phyloP scores from a whole-genome alignment of 1,140 invertebrate species.

The Lordiphosa clarofinis region DNA sequence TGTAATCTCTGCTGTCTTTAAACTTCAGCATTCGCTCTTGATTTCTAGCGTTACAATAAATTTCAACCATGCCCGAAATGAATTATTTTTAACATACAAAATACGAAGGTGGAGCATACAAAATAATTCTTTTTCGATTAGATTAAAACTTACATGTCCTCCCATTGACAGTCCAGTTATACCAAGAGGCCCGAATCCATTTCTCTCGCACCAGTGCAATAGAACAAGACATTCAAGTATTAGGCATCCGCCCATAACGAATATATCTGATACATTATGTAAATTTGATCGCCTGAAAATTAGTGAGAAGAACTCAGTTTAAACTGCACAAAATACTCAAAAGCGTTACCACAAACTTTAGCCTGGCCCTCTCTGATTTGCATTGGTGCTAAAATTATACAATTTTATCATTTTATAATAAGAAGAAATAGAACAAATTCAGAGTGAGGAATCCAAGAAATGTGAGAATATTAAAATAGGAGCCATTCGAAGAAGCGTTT shows the following conservation, averaged over 20 bases:
- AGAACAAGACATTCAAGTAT: constrained; percentile 96
- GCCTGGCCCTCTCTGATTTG: no score
- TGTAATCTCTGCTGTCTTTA: no score
- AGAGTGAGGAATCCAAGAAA: background rate
- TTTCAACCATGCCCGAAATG: no score
- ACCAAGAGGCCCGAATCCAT: constrained; percentile 93
- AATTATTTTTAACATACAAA: no score
- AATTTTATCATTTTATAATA: constrained; percentile 1
- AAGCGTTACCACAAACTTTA: background rate
- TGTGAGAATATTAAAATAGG: background rate
- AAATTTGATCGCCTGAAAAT: constrained; percentile 90
- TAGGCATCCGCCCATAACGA: constrained; percentile 99
- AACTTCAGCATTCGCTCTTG: no score
- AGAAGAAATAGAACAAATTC: background rate
- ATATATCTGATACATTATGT: constrained; percentile 97
- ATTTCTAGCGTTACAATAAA: no score
- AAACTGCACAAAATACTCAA: no score
- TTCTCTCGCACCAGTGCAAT: constrained; percentile 94
- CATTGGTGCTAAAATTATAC: no score
- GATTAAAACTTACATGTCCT: constrained; percentile 90
- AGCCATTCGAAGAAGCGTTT: background rate
- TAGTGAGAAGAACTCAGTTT: no score
- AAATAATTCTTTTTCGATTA: no score
- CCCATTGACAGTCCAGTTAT: constrained; percentile 99
- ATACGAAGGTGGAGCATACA: no score